phyloP scores from a whole-genome alignment of 2,797 vertebrate genomes.

The Rousettus madagascariensis region DNA sequence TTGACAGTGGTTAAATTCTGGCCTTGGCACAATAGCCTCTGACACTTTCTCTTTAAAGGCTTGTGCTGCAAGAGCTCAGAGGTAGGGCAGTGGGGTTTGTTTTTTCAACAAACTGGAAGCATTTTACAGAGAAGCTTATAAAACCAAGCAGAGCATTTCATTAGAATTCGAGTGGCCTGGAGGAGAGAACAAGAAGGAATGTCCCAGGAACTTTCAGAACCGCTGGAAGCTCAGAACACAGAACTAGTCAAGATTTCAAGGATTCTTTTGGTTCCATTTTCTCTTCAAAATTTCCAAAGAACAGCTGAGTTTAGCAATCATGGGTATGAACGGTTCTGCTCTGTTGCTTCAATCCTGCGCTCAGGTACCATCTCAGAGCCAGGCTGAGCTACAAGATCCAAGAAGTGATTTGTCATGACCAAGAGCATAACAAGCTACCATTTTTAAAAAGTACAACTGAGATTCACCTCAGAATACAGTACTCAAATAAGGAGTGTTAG shows the following conservation, averaged over 20 bases:
- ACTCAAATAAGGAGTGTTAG: not conserved
- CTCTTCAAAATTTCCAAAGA: not conserved
- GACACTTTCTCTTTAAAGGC: not conserved
- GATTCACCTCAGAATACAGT: constrained; percentile 62
- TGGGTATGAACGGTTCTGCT: fast-evolving
- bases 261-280: not conserved
- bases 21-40: not conserved
- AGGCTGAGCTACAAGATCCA: not conserved
- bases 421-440: not conserved
- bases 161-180: not conserved
- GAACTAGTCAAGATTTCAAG: not conserved
- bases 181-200: not conserved
- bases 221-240: not conserved
- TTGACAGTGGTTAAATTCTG: not conserved
- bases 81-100: not conserved
- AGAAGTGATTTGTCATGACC: not conserved
- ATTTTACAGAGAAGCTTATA: not conserved
- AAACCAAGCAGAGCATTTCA: not conserved
- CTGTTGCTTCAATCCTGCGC: not conserved
- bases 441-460: constrained; percentile 69
- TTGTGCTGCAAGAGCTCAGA: not conserved
- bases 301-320: not conserved
- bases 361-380: not conserved
- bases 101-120: not conserved
- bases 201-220: not conserved